Base-by-base conservation (phyloP, 1,140 invertebrate genomes). In the Drosophila ironensis region DNA sequence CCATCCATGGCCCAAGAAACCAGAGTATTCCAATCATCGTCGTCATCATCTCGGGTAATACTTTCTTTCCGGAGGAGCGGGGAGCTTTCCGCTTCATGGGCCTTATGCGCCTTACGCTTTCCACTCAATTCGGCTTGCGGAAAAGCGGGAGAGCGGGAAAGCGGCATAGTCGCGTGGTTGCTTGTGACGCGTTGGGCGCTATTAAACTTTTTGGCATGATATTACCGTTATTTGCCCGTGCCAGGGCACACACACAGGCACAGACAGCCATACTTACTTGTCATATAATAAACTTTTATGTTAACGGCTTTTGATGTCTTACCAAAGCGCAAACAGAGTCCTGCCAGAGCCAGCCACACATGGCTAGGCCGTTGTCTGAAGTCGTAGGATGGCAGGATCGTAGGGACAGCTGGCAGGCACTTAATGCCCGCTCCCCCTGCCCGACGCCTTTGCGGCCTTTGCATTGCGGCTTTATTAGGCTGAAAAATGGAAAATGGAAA, bases 201-300 rank as follows among this genome's bases (percentile, higher is more conserved):
- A 84, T 84, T 84, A 84, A 84, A 71, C 78, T 86, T 84, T 82
- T 84, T 82, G 77, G 72, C 77, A 84, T 77, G 72, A 73, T 84
- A 82, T 82, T 77, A 56, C 64, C 74, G 69, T 77, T 78, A 78
- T 78, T 78, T 70, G 50, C 25, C 71, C 28, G 50, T 40, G 37
- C 51, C 42, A 64, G 60, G 28, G 19, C 25, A 33, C 59, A 59
- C 54, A 60, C 51, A 59, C 11, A 20, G 4, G 30, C 7, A 24
- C n/a, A 25, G 4, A 30, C 2, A 35, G 24, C 37, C 12, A 51
- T 82, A 84, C 73, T 77, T 70, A 84, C 78, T 84, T 86, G 78
- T 84, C 78, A 84, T 84, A 84, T 84, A 86, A 84, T 84, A 84
- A 84, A 84, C 63, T 84, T 84, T 84, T 78, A 84, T 84, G 78